Evolutionary conservation across 2,888 invertebrate genomes (phyloP), one percentile per base, ranked within the genome.

Genomic region (Odontomyia ornata): DNA sequence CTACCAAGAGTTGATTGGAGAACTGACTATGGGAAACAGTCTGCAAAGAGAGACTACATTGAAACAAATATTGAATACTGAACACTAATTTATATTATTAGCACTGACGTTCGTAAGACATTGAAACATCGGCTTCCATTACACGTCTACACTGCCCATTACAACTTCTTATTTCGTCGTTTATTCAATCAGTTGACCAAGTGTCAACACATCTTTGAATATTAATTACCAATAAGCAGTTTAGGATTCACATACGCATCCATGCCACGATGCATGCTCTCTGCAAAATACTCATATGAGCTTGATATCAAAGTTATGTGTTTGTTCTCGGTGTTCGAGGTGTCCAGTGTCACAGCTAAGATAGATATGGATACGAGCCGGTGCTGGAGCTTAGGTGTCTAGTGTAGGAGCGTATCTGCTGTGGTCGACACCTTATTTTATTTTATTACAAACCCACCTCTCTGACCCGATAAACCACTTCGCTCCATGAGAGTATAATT

Each of bases 401-500:
- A 25, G 46, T 7, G 15, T 47, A 69, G 43, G 67, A 30, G 46
- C 69, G n/a, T 64, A 28, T 30, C 46, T 18, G 47, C 25, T n/a
- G 23, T 4, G 21, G 46, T 47, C 25, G 47, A 46, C 47, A 47
- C 23, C 47, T 47, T 46, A 46, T 30, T 46, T 46, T n/a, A 69
- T 23, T 69, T 47, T 4, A 25, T 25, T 46, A 27, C 1, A 13
- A 25, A 2, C 47, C 46, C 69, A 69, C 25, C 69, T 69, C 69
- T 15, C 69, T 47, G 46, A 60, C 60, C 60, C 36, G 36, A 36
- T 60, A 69, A 46, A 47, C 69, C 46, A 47, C 69, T 69, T 47
- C 73, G 23, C 36, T 72, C 30, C 57, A 36, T 73, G 57, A 28
- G 56, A 18, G 18, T 73, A 72, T 56, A 73, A 60, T 73, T 73